phyloP scores from a whole-genome alignment of 1,140 invertebrate genomes.

The Sycophila sp. region DNA sequence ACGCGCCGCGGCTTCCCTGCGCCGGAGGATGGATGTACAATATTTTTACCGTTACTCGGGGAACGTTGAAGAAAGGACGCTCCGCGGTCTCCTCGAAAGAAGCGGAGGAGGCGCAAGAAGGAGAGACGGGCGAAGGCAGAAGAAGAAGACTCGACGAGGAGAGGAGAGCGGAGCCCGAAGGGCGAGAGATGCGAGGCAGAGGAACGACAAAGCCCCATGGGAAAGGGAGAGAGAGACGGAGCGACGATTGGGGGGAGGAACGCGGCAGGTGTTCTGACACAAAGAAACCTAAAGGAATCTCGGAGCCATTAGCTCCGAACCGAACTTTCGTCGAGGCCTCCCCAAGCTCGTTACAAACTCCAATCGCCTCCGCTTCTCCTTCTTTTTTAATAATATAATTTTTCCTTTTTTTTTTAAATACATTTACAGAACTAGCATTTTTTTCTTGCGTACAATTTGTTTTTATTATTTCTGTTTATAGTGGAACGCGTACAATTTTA shows the following conservation, averaged over 20 bases:
- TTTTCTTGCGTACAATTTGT: too few relatives aligned
- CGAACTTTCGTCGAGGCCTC: slow-evolving; percentile 16
- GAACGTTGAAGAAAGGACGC: slow-evolving; percentile 43
- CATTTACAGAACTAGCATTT: too few relatives aligned
- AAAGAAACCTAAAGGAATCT: slow-evolving; percentile 56
- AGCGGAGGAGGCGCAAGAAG: slow-evolving; percentile 2
- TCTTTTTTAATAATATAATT: too few relatives aligned
- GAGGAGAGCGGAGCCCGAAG: slow-evolving; percentile 16
- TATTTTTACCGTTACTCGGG: slow-evolving; percentile 54
- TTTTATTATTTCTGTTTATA: background rate
- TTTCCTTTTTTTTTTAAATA: too few relatives aligned
- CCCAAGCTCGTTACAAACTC: slow-evolving; percentile 2
- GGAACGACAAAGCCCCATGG: background rate
- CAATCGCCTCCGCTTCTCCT: background rate
- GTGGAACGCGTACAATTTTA: background rate
- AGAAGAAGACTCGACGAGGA: slow-evolving; percentile 23
- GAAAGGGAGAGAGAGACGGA: slow-evolving; percentile 35
- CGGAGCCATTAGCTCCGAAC: slow-evolving; percentile 41
- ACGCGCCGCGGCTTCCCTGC: slow-evolving; percentile 6
- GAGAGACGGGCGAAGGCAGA: slow-evolving; percentile 13
- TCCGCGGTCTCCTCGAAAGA: background rate
- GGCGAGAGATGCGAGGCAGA: slow-evolving; percentile 1
- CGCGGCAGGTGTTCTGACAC: slow-evolving; percentile 55
- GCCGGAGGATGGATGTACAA: slow-evolving; percentile 23
- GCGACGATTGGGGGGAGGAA: slow-evolving; percentile 42